Evolutionary conservation across 2,113 vertebrate genomes (phyloP).

Genomic region (Sceloporus undulatus): DNA sequence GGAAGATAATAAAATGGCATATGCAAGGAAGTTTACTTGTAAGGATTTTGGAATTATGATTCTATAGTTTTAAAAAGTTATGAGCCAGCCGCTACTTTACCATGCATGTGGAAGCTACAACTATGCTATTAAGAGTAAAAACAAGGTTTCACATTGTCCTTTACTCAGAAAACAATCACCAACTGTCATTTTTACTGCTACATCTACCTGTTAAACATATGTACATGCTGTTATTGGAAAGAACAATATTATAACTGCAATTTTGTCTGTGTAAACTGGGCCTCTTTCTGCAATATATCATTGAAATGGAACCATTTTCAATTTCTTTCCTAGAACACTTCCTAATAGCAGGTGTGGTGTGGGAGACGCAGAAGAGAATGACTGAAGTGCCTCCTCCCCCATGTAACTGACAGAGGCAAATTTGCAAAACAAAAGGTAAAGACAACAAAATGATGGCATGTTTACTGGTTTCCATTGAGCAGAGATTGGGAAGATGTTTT

Average conservation of each 20-base stretch:
- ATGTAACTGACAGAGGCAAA: conserved; percentile 23
- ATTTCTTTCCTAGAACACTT: conserved; percentile 59
- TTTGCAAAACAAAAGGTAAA: conserved; percentile 55
- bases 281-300: conserved; percentile 68
- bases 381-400: conserved; percentile 24
- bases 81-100: not conserved
- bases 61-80: conserved; percentile 10
- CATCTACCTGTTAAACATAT: conserved; percentile 58
- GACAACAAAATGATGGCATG: conserved; percentile 31
- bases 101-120: not conserved
- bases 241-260: conserved; percentile 67
- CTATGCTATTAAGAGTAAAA: conserved; percentile 36
- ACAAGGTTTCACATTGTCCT: conserved; percentile 34
- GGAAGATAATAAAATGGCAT: not conserved
- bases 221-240: conserved; percentile 61
- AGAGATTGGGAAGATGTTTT: not conserved
- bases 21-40: not conserved
- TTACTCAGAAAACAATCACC: conserved; percentile 51
- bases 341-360: conserved; percentile 54
- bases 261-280: conserved; percentile 61
- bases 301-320: conserved; percentile 52
- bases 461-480: not conserved
- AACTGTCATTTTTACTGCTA: conserved; percentile 46
- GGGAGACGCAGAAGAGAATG: conserved; percentile 42
- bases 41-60: conserved; percentile 1